Base-by-base conservation (phyloP, 2,888 invertebrate species). In the Esperia sulphurella region DNA sequence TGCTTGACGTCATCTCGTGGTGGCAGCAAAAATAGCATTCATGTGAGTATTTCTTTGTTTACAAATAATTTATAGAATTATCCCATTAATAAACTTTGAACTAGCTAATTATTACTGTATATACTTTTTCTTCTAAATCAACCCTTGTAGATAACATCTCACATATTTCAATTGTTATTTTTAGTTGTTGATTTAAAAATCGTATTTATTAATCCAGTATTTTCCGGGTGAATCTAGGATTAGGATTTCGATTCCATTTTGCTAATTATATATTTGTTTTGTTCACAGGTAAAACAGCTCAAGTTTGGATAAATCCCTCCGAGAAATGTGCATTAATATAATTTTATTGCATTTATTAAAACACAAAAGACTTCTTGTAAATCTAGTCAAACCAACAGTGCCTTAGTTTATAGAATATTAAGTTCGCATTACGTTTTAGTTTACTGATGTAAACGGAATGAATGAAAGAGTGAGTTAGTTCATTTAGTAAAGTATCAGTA, bases 1-100 rank as follows among this genome's bases (percentile, higher is more conserved):
- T 97, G 7, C 90, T 97, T 33, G 97, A 97, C 67, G 95, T 94
- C 58, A 95, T 96, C 63, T 94, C 94, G 44, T 95, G 94, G 91
- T 96, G 95, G 95, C 95, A 95, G 71, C 94, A 95, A 72, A 92
- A 92, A 88, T 91, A 90, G 71, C 64, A 61, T 61, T 63, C 61
- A 63, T 58, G 85, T 85, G 75, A 83, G 84, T 79, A 54, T 52
- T 49, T 9, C 13, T 38, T 37, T 10, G 35, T 35, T n/a, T n/a
- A 31, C 1, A 37, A 12, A 37, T 12, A 21, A 21, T 21, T 5
- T 21, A 5, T 21, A n/a, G n/a, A n/a, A 21, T 21, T 21, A 21
- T 21, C 21, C 21, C 21, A 21, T 3, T 21, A 21, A 21, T 21
- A 21, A 21, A 21, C 21, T 21, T 21, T 21, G 3, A 21, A 21